These are phyloP conservation scores for Myxocyprinus asiaticus DNA, from an alignment of 2,113 vertebrate genomes.

Conservation along the genomic window DNA sequence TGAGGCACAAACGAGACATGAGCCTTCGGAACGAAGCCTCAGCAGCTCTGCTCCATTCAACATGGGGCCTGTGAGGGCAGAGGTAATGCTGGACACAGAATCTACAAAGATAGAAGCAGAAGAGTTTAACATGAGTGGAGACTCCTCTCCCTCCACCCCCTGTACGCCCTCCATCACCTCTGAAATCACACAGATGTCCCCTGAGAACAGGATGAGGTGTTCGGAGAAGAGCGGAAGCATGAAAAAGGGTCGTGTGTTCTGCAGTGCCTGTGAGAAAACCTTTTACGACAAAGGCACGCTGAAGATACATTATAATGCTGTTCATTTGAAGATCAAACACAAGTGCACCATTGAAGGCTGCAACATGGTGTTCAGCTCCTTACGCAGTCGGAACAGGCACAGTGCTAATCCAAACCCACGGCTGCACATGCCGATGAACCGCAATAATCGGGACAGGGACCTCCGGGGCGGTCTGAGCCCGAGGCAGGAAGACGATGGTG, in stretches of 20 bases:
- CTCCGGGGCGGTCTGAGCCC: constrained; percentile 76
- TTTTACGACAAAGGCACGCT: constrained; percentile 98
- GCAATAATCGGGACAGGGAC: constrained; percentile 95
- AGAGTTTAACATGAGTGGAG: constrained; percentile 81
- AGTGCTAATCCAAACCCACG: constrained; percentile 97
- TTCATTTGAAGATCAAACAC: constrained; percentile 98
- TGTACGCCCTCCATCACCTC: constrained; percentile 80
- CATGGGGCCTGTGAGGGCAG: constrained; percentile 74
- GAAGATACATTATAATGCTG: constrained; percentile 98
- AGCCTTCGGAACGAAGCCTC: constrained; percentile 20
- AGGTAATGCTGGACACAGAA: constrained; percentile 71
- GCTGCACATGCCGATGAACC: constrained; percentile 97
- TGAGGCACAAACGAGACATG: constrained; percentile 63
- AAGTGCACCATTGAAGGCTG: constrained; percentile 96
- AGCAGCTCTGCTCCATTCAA: constrained; percentile 72
- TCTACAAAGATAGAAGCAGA: constrained; percentile 81
- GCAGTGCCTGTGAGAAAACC: constrained; percentile 95
- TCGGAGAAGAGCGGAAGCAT: constrained; percentile 78
- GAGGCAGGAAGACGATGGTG: constrained; percentile 71
- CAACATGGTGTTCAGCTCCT: constrained; percentile 97
- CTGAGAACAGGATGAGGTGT: constrained; percentile 79
- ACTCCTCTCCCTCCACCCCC: constrained; percentile 75
- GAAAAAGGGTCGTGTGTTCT: constrained; percentile 94
- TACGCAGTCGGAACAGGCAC: constrained; percentile 94
- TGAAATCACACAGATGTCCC: constrained; percentile 82